Evolutionary conservation across 1,140 invertebrate species (phyloP).

Genomic region (Acromyrmex charruanus): DNA sequence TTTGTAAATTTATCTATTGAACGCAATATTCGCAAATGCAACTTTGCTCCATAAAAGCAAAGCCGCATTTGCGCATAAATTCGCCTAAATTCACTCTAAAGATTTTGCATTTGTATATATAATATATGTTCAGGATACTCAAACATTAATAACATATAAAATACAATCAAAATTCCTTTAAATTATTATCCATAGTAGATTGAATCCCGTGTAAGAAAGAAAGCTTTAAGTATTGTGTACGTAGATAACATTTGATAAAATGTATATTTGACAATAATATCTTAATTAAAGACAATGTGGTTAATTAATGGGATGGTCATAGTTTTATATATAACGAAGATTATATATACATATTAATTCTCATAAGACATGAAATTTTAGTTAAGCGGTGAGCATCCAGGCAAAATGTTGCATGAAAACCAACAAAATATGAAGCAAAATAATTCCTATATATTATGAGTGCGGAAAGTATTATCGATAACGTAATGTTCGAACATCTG

Average conservation of each 20-base stretch:
- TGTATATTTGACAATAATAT: slow-evolving; percentile 41
- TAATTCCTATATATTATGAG: slow-evolving; percentile 72
- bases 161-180: slow-evolving; percentile 4
- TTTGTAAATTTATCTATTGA: too few relatives aligned
- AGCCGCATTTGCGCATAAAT: too few relatives aligned
- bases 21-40: too few relatives aligned
- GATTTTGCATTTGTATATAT: neutral
- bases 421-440: slow-evolving; percentile 74
- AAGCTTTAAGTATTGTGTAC: slow-evolving; percentile 25
- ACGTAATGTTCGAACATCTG: slow-evolving; percentile 75
- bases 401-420: slow-evolving; percentile 72
- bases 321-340: slow-evolving; percentile 60
- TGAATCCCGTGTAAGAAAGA: slow-evolving; percentile 19
- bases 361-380: slow-evolving; percentile 74
- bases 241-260: slow-evolving; percentile 29
- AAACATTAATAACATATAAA: slow-evolving; percentile 8
- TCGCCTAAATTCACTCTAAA: neutral
- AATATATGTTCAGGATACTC: neutral
- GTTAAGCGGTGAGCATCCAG: slow-evolving; percentile 78
- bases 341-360: slow-evolving; percentile 58
- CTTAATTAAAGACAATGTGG: slow-evolving; percentile 78
- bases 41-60: too few relatives aligned
- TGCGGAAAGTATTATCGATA: slow-evolving; percentile 70
- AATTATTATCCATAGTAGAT: slow-evolving; percentile 26
- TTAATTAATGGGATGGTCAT: slow-evolving; percentile 73